Evolutionary conservation across 2,113 vertebrate species (phyloP).

Genomic region (Passerina amoena): DNA sequence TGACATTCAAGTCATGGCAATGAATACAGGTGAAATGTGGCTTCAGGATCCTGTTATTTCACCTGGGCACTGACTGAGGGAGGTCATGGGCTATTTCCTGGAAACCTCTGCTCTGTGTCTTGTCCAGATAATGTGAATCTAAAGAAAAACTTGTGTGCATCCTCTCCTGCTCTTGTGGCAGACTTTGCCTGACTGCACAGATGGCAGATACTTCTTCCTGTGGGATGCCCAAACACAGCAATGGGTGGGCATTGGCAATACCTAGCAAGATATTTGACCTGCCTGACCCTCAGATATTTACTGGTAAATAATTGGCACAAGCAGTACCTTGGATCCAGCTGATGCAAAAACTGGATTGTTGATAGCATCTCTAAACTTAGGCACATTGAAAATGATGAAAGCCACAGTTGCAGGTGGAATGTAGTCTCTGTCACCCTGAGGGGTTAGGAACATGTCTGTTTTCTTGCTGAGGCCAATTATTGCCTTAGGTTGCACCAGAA

Average conservation of each 20-base stretch:
- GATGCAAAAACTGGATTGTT: not conserved
- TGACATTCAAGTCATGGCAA: not conserved
- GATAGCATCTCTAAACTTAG: not conserved
- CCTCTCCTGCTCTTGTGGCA: not conserved
- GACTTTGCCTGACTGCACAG: not conserved
- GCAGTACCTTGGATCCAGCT: not conserved
- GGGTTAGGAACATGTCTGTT: accelerated
- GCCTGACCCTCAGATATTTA: not conserved
- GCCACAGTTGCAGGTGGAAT: not conserved
- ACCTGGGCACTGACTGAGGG: not conserved
- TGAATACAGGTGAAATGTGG: not conserved
- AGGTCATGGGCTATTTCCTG: not conserved
- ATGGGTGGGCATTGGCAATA: not conserved
- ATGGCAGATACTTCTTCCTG: not conserved
- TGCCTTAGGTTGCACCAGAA: not conserved
- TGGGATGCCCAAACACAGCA: not conserved
- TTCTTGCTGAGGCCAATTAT: not conserved
- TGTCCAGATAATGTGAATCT: not conserved
- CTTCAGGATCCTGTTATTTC: not conserved
- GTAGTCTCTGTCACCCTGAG: not conserved
- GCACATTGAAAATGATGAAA: not conserved
- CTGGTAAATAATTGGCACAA: not conserved
- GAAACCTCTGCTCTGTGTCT: not conserved
- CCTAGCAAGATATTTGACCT: not conserved
- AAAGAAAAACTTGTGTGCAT: not conserved